A percentile compares a stretch with the other conserved stretches of the same genome.
phyloP scores from a whole-genome alignment of 2,113 vertebrate species.

The Ammodytes dubius region DNA sequence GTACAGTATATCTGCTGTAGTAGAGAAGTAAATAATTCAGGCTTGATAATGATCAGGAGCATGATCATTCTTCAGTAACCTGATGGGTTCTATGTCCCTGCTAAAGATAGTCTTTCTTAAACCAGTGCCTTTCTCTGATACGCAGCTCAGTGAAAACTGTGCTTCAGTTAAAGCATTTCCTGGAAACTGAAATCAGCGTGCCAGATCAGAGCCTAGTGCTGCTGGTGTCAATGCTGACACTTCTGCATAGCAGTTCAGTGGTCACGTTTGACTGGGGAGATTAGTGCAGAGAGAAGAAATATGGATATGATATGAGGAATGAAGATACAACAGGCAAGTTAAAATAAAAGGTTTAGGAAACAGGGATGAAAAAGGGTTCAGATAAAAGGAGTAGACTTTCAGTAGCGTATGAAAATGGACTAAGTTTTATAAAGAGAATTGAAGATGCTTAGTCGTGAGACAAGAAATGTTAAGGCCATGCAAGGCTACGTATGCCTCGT shows the following conservation, averaged over 20 bases:
- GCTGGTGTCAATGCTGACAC: not conserved
- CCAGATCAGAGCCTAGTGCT: conserved; percentile 2
- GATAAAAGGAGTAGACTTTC: not conserved
- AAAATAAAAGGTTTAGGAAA: not conserved
- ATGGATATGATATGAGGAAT: conserved; percentile 18
- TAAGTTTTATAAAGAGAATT: not conserved
- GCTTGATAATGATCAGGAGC: conserved; percentile 6
- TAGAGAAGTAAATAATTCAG: conserved; percentile 43
- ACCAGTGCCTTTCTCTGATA: not conserved
- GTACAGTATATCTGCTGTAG: not conserved
- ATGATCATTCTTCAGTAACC: conserved; percentile 21
- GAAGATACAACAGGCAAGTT: not conserved
- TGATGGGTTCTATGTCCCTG: not conserved
- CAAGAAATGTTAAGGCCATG: not conserved
- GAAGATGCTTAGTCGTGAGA: not conserved
- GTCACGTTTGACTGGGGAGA: conserved; percentile 24
- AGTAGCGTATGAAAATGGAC: not conserved
- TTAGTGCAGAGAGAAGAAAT: conserved; percentile 46
- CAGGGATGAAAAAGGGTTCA: not conserved
- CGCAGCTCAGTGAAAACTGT: conserved; percentile 18
- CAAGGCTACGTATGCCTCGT: not conserved
- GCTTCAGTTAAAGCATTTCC: conserved; percentile 5
- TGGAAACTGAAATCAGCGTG: conserved; percentile 41
- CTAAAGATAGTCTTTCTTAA: conserved; percentile 1
- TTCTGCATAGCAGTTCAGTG: conserved; percentile 29